Evolutionary conservation across 2,797 vertebrate species (phyloP).

Genomic region (Urocyon cinereoargenteus): DNA sequence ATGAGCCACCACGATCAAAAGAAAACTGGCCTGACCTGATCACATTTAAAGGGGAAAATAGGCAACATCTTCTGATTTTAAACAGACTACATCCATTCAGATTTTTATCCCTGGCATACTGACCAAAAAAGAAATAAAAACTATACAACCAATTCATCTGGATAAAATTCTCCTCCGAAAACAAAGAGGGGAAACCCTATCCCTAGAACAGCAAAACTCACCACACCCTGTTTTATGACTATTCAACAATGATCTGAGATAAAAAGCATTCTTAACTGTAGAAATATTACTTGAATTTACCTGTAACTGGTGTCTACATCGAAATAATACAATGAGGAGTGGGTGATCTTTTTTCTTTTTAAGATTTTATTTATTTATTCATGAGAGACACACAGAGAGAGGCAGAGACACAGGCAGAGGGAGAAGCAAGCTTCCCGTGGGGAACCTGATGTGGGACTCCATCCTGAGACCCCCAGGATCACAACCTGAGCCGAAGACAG

Average conservation of each 20-base stretch:
- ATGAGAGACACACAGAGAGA: too few species aligned
- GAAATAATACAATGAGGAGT: not conserved
- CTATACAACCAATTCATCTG: constrained; percentile 68
- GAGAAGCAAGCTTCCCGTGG: too few species aligned
- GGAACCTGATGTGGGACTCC: too few species aligned
- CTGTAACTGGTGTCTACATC: not conserved
- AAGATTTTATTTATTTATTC: too few species aligned
- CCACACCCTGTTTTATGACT: constrained; percentile 59
- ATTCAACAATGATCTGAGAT: constrained; percentile 24
- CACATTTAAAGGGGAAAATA: constrained; percentile 24
- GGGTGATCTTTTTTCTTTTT: too few species aligned
- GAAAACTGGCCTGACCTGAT: constrained; percentile 55
- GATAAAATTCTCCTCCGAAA: constrained; percentile 66
- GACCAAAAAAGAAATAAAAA: constrained; percentile 76
- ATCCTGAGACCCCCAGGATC: too few species aligned
- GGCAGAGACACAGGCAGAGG: too few species aligned
- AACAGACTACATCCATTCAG: constrained; percentile 85
- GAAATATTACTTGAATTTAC: constrained; percentile 51
- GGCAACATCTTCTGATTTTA: constrained; percentile 73
- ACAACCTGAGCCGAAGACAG: too few species aligned
- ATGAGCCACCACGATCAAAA: constrained; percentile 56
- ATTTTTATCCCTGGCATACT: constrained; percentile 67
- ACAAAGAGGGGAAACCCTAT: constrained; percentile 59
- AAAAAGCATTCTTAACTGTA: constrained; percentile 16
- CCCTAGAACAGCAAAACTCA: not conserved